Conservation (phyloP, 2,797 vertebrate species). For the Heterohyrax brucei region DNA sequence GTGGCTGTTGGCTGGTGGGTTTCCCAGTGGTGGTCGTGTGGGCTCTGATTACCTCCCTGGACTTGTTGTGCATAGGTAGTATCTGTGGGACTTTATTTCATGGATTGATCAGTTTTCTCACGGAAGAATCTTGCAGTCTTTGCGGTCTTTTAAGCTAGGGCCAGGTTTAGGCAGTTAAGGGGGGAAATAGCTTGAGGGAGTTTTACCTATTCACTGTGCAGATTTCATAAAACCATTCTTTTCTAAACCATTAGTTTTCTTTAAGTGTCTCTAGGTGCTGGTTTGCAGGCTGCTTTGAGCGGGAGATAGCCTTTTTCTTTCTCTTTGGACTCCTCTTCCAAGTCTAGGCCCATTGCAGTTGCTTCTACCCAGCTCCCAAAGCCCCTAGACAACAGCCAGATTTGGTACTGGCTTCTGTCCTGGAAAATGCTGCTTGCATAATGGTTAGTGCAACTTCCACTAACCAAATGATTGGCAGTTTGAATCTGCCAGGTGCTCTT, state of each 20-base stretch:
- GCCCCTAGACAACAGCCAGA: neutral
- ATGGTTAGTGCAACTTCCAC: too few species aligned
- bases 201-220: neutral
- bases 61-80: neutral
- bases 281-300: neutral
- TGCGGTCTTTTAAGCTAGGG: neutral
- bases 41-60: neutral
- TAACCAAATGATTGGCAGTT: too few species aligned
- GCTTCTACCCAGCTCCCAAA: neutral
- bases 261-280: neutral
- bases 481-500: too few species aligned
- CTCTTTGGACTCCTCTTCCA: neutral
- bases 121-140: neutral
- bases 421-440: too few species aligned
- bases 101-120: conserved; percentile 28
- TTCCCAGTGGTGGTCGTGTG: neutral
- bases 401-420: neutral
- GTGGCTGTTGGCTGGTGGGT: neutral
- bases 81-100: neutral
- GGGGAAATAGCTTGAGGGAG: neutral
- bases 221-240: neutral
- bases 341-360: neutral
- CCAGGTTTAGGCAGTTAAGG: neutral
- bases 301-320: neutral
- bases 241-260: neutral